phyloP scores from a whole-genome alignment of 2,113 vertebrate species.

The Ochotona princeps region DNA sequence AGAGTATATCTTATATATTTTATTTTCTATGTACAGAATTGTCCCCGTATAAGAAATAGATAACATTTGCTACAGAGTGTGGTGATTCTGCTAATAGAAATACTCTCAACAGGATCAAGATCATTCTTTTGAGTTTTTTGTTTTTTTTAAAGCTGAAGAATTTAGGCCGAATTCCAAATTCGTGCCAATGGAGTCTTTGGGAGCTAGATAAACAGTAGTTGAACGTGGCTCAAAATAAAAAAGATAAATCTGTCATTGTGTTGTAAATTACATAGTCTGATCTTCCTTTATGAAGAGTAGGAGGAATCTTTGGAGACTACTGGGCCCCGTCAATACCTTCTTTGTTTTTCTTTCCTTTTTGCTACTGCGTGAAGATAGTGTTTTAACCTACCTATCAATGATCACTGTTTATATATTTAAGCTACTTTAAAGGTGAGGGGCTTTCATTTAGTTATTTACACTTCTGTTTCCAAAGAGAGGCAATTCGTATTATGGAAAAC shows the following conservation, averaged over 20 bases:
- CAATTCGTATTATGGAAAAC: not conserved
- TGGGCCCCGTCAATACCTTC: accelerated
- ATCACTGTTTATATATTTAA: conserved; percentile 11
- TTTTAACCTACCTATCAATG: not conserved
- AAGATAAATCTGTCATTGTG: not conserved
- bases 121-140: not conserved
- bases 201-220: not conserved
- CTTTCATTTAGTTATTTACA: not conserved
- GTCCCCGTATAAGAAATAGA: not conserved
- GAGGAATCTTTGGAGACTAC: not conserved
- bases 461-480: not conserved
- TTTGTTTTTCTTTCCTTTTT: not conserved
- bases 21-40: not conserved
- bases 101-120: not conserved
- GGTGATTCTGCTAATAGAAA: not conserved
- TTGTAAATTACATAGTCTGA: not conserved
- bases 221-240: conserved; percentile 19
- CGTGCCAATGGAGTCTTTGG: not conserved
- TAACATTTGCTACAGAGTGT: not conserved
- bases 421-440: conserved; percentile 1
- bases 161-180: conserved; percentile 26
- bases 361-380: not conserved
- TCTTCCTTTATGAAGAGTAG: not conserved
- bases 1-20: not conserved
- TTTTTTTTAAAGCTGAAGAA: not conserved